Percentiles rank a stretch among this genome's conserved stretches.
Conservation (phyloP, 2,888 invertebrate genomes). For the Caenorhabditis sp. region DNA sequence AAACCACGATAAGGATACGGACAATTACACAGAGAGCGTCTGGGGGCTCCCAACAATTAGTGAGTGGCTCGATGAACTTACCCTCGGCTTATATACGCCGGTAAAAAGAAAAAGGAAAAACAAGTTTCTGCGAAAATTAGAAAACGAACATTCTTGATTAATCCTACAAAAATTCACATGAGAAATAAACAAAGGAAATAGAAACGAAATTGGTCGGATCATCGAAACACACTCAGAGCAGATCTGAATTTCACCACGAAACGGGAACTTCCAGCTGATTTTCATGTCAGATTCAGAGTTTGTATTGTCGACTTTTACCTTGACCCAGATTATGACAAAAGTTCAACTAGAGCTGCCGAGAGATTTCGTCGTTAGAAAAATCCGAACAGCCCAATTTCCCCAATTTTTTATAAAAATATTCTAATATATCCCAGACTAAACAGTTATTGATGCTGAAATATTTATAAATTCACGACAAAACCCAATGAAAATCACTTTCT, state of each 20-base stretch:
- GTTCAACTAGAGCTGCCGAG: no score
- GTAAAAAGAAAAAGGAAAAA: neutral
- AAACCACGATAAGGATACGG: neutral
- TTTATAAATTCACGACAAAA: neutral
- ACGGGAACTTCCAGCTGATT: no score
- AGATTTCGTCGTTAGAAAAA: no score
- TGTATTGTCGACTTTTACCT: no score
- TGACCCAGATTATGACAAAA: no score
- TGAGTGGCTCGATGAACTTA: conserved; percentile 5
- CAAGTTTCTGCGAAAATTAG: conserved; percentile 47
- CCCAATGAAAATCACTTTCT: conserved; percentile 23
- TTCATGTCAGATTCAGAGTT: no score
- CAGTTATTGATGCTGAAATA: no score
- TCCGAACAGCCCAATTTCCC: no score
- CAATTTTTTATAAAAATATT: no score
- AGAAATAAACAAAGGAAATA: conserved; percentile 11
- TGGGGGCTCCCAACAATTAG: conserved; percentile 23
- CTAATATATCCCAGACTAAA: no score
- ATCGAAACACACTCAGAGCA: neutral
- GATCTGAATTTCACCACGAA: neutral
- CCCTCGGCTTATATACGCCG: neutral
- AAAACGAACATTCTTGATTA: conserved; percentile 6
- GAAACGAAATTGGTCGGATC: neutral
- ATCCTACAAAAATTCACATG: conserved; percentile 12
- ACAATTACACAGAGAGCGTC: conserved; percentile 16